Evolutionary conservation across 1,140 invertebrate genomes (phyloP).

Genomic region (Melipona quadrifasciata): DNA sequence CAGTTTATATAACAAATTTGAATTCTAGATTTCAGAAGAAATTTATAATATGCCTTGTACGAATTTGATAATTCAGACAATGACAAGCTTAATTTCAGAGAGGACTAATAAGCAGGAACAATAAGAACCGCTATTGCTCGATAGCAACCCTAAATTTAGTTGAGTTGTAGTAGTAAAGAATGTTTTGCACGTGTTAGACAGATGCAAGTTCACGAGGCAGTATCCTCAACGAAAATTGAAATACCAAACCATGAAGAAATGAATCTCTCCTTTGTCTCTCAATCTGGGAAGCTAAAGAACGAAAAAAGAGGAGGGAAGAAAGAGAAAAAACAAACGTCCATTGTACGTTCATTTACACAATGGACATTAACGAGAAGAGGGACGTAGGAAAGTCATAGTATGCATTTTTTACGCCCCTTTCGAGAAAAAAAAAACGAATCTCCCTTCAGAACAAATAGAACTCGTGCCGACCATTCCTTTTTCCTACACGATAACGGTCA

Average conservation of each 20-base stretch:
- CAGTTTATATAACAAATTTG: not conserved
- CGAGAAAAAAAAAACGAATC: slow-evolving; percentile 6
- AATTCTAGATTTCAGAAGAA: not conserved
- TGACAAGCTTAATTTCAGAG: not conserved
- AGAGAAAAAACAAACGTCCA: slow-evolving; percentile 11
- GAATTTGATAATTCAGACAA: not conserved
- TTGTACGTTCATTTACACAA: slow-evolving; percentile 47
- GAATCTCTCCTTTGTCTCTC: slow-evolving; percentile 49
- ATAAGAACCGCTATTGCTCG: slow-evolving; percentile 63
- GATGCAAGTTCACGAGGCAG: slow-evolving; percentile 64
- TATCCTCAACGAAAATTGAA: slow-evolving; percentile 63
- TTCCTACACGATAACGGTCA: not conserved
- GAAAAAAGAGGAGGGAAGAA: not conserved
- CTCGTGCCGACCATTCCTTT: too few relatives aligned
- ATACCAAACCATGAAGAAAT: slow-evolving; percentile 52
- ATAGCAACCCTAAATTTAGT: slow-evolving; percentile 51
- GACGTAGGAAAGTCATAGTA: not conserved
- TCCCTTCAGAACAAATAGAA: not conserved
- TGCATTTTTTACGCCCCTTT: slow-evolving; percentile 6
- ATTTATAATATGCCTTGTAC: rapidly evolving
- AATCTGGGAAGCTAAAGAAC: not conserved
- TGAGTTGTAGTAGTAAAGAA: slow-evolving; percentile 1
- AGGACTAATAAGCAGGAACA: too few relatives aligned
- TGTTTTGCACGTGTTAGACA: slow-evolving; percentile 66
- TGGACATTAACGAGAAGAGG: slow-evolving; percentile 20